Percentiles rank a stretch among this genome's conserved stretches.
Evolutionary conservation across 2,113 vertebrate genomes (phyloP).

Genomic region (Plectropomus leopardus): DNA sequence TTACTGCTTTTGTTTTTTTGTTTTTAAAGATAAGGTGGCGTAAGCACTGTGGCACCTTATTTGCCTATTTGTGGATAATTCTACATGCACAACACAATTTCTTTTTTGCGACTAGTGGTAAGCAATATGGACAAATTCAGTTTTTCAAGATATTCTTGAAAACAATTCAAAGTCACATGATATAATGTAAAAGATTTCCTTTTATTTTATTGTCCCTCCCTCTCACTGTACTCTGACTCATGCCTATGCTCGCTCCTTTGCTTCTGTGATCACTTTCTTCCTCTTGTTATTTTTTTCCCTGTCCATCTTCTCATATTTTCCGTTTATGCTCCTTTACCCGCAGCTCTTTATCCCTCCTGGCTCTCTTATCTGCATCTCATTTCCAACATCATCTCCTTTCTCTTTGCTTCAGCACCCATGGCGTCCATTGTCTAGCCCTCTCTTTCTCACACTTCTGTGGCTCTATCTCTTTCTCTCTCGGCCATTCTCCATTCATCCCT

Average conservation of each 20-base stretch:
- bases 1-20: not conserved
- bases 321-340: not conserved
- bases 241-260: not conserved
- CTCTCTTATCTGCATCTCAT: conserved; percentile 43
- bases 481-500: conserved; percentile 37
- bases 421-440: conserved; percentile 47
- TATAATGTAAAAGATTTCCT: not conserved
- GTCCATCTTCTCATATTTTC: conserved; percentile 9
- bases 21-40: not conserved
- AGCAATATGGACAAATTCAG: no score
- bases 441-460: conserved; percentile 10
- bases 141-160: not conserved
- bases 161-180: no score
- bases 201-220: not conserved
- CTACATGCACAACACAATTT: not conserved
- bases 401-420: conserved; percentile 26
- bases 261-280: not conserved
- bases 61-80: no score
- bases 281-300: not conserved
- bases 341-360: conserved; percentile 6
- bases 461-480: conserved; percentile 21
- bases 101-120: not conserved
- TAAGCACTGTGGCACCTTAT: not conserved
- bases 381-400: conserved; percentile 28
- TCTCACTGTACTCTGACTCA: not conserved